A percentile compares a stretch with the other conserved stretches of the same genome.
Evolutionary conservation across 2,797 vertebrate species (phyloP).

Genomic region (Hozukius guyotensis): DNA sequence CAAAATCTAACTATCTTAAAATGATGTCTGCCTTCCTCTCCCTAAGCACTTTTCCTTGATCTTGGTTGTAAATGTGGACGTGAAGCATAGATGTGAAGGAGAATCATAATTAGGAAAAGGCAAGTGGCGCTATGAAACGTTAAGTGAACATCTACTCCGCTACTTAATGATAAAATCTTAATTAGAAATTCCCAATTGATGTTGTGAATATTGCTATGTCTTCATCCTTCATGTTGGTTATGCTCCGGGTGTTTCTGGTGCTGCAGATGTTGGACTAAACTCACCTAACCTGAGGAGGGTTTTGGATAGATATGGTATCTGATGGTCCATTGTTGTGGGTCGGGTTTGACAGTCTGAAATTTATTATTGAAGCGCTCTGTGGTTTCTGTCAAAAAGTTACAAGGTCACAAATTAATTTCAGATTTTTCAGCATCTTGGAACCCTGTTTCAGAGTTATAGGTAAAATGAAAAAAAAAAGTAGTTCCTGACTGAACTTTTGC

Average conservation of each 20-base stretch:
- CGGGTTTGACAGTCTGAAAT: background rate
- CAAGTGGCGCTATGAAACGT: background rate
- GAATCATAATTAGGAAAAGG: background rate
- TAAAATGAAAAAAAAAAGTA: background rate
- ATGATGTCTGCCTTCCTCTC: background rate
- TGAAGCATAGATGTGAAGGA: background rate
- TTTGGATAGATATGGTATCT: background rate
- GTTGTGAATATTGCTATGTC: background rate
- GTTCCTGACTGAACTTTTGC: background rate
- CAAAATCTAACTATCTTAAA: background rate
- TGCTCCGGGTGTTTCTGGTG: background rate
- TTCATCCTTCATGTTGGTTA: background rate
- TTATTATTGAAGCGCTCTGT: background rate
- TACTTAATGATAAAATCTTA: background rate
- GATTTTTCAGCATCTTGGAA: background rate
- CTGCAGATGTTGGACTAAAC: background rate
- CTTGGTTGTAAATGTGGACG: background rate
- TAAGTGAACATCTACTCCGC: background rate
- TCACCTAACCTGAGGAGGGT: background rate
- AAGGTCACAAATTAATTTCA: background rate
- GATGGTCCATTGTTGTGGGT: background rate
- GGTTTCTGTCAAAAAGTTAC: slow-evolving; percentile 1
- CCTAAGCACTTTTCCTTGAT: background rate
- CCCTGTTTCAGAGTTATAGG: background rate
- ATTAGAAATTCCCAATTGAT: background rate